phyloP scores from a whole-genome alignment of 2,888 invertebrate genomes.

The Drosophila falleni region DNA sequence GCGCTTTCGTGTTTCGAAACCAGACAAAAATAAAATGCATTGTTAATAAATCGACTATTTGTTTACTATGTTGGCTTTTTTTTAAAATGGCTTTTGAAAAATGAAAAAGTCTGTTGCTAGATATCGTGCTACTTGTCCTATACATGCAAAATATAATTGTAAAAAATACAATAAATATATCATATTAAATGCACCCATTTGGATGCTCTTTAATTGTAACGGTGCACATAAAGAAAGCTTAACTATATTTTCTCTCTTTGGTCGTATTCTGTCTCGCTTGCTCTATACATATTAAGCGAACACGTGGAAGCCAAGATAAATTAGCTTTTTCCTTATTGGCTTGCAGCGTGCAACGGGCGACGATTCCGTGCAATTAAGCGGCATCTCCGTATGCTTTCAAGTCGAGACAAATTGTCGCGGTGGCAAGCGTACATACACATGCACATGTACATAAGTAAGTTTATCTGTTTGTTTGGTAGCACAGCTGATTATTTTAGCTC shows the following conservation, averaged over 20 bases:
- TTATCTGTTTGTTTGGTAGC: neutral
- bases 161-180: neutral
- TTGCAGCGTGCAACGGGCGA: constrained; percentile 25
- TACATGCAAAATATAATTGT: neutral
- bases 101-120: too few species aligned
- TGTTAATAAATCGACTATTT: too few species aligned
- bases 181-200: neutral
- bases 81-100: too few species aligned
- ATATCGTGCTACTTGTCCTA: too few species aligned
- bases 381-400: constrained; percentile 27
- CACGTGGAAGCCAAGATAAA: constrained; percentile 38
- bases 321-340: constrained; percentile 40
- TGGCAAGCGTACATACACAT: constrained; percentile 2
- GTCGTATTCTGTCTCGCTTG: too few species aligned
- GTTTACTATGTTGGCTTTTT: too few species aligned
- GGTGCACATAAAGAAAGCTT: constrained; percentile 33
- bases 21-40: too few species aligned
- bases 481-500: constrained; percentile 51
- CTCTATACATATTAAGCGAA: neutral
- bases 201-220: constrained; percentile 19
- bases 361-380: constrained; percentile 61
- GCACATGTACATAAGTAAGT: neutral
- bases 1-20: too few species aligned
- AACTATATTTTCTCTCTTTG: neutral
- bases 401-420: constrained; percentile 44